Conservation (phyloP, 2,888 invertebrate species). For the Furcula furcula region DNA sequence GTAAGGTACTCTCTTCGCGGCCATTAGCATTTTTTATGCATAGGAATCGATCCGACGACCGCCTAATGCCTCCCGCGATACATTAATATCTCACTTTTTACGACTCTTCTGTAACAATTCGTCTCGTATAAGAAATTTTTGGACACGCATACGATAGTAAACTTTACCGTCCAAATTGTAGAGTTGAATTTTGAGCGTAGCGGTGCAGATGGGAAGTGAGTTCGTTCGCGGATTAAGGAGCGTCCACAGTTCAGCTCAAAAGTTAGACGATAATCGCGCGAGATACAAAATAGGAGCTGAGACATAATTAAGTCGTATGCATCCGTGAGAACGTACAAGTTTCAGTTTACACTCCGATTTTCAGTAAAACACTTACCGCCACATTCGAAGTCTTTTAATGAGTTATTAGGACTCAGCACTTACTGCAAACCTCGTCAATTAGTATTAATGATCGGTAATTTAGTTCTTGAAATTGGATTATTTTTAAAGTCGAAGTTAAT, state of each 20-base stretch:
- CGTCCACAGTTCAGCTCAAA: constrained; percentile 41
- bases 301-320: background rate
- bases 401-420: too few species aligned
- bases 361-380: too few species aligned
- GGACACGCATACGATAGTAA: background rate
- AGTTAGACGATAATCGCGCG: constrained; percentile 31
- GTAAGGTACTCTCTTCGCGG: constrained; percentile 62
- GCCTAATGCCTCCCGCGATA: constrained; percentile 81
- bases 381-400: too few species aligned
- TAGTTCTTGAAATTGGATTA: too few species aligned
- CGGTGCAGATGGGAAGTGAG: constrained; percentile 17
- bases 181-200: constrained; percentile 12
- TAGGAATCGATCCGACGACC: constrained; percentile 77
- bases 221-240: constrained; percentile 32
- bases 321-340: background rate
- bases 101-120: constrained; percentile 78
- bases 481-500: too few species aligned
- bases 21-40: constrained; percentile 82
- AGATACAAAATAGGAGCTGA: constrained; percentile 24
- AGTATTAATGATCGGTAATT: too few species aligned
- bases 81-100: constrained; percentile 83
- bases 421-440: too few species aligned
- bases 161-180: background rate
- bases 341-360: too few species aligned
- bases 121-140: constrained; percentile 50